Conservation (phyloP, 1,140 invertebrate species). For the Drosophila chauvacae region DNA sequence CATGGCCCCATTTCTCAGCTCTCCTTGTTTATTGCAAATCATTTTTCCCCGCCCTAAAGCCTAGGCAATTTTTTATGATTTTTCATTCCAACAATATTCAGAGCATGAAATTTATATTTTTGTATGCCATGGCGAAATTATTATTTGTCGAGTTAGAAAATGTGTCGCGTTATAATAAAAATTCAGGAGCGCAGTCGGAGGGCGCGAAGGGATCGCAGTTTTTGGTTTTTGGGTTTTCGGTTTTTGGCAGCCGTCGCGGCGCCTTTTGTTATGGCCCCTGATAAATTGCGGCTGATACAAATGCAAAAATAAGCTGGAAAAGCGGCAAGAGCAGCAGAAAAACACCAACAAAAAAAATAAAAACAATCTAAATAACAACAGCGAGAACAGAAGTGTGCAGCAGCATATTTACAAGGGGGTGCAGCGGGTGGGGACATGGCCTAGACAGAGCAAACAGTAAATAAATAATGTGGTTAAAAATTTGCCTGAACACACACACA, state of each 20-base stretch:
- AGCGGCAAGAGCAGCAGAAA: constrained; percentile 28
- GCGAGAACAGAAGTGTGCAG: constrained; percentile 56
- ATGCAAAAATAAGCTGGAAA: constrained; percentile 63
- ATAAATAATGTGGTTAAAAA: constrained; percentile 84
- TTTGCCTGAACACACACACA: constrained; percentile 53
- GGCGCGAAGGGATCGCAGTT: constrained; percentile 28
- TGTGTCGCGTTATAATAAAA: constrained; percentile 63
- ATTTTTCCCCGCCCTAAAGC: constrained; percentile 32
- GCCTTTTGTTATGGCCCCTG: constrained; percentile 78
- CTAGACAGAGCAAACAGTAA: constrained; percentile 68
- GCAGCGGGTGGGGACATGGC: neutral
- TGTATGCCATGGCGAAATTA: constrained; percentile 63
- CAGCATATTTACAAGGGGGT: constrained; percentile 71
- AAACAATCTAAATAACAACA: constrained; percentile 60
- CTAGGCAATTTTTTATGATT: constrained; percentile 54
- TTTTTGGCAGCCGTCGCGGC: constrained; percentile 80
- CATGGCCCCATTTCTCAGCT: constrained; percentile 47
- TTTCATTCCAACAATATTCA: constrained; percentile 66
- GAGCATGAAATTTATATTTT: constrained; percentile 76
- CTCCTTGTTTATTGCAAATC: constrained; percentile 69
- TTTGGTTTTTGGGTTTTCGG: constrained; percentile 67
- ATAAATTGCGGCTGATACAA: constrained; percentile 81
- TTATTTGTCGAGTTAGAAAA: constrained; percentile 78
- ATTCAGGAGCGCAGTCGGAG: constrained; percentile 25
- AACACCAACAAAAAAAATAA: neutral